A percentile compares a stretch with the other conserved stretches of the same genome.
Conservation (phyloP, 92 coral and sea anemone species). For the Parazoanthus swiftii region DNA sequence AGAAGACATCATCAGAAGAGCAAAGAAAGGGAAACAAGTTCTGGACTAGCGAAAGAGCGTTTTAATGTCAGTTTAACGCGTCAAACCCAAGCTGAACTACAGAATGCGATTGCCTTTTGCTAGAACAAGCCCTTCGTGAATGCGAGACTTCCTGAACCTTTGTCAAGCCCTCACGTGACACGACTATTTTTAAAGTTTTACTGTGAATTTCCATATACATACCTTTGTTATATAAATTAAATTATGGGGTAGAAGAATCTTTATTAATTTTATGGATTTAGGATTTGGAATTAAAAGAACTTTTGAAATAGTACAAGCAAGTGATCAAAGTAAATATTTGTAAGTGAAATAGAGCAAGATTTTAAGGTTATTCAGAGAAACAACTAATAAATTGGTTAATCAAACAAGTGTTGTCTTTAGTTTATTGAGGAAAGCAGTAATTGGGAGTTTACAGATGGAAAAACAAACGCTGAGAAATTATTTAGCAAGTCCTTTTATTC, state of each 20-base stretch:
- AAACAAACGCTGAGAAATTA: no score
- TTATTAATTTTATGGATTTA: background rate
- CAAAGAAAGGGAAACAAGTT: slow-evolving; percentile 40
- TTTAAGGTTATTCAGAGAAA: background rate
- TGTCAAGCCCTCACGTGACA: no score
- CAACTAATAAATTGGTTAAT: background rate
- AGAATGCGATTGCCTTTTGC: background rate
- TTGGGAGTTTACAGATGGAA: no score
- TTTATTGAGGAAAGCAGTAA: no score
- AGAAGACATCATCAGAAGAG: slow-evolving; percentile 69
- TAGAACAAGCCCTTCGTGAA: background rate
- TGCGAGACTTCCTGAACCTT: no score
- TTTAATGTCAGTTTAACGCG: background rate
- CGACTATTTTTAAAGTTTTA: no score
- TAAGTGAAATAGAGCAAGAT: background rate
- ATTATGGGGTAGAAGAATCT: background rate
- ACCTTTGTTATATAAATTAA: background rate
- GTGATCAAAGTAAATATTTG: no score
- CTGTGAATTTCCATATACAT: no score
- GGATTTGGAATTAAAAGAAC: background rate
- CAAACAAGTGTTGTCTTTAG: no score
- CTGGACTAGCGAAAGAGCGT: background rate
- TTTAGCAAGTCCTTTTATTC: no score
- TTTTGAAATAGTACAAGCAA: no score
- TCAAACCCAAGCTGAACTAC: background rate